Percentiles rank a stretch among this genome's conserved stretches.
phyloP scores from a whole-genome alignment of 2,888 invertebrate genomes.

The Phengaris alcon region DNA sequence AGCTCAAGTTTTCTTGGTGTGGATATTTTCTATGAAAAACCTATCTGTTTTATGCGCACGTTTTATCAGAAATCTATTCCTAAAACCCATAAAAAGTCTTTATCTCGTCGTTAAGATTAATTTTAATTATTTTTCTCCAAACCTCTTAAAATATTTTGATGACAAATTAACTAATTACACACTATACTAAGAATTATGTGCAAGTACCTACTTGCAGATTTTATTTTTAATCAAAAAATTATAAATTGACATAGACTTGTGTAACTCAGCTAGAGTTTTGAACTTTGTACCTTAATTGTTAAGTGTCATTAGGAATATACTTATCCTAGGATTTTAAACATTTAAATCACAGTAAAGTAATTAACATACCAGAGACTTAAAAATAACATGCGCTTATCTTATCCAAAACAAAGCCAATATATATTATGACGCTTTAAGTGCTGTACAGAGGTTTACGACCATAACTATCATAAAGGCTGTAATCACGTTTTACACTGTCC shows the following conservation, averaged over 20 bases:
- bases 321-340: constrained; percentile 43
- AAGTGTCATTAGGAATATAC: constrained; percentile 12
- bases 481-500: constrained; percentile 46
- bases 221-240: neutral
- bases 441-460: constrained; percentile 52
- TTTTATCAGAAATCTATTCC: neutral
- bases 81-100: neutral
- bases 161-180: neutral
- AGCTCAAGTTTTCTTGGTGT: neutral
- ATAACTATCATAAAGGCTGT: constrained; percentile 49
- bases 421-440: constrained; percentile 50
- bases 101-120: constrained; percentile 2
- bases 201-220: neutral
- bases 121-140: constrained; percentile 16
- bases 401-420: constrained; percentile 50
- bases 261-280: too few relatives aligned
- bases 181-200: neutral
- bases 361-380: constrained; percentile 53
- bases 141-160: neutral
- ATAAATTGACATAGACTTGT: neutral
- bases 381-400: constrained; percentile 55
- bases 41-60: neutral
- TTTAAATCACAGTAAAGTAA: constrained; percentile 54
- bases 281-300: neutral
- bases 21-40: neutral